Evolutionary conservation across 2,888 invertebrate genomes (phyloP), one percentile per base, ranked within the genome.

Genomic region (Erebia palarica): DNA sequence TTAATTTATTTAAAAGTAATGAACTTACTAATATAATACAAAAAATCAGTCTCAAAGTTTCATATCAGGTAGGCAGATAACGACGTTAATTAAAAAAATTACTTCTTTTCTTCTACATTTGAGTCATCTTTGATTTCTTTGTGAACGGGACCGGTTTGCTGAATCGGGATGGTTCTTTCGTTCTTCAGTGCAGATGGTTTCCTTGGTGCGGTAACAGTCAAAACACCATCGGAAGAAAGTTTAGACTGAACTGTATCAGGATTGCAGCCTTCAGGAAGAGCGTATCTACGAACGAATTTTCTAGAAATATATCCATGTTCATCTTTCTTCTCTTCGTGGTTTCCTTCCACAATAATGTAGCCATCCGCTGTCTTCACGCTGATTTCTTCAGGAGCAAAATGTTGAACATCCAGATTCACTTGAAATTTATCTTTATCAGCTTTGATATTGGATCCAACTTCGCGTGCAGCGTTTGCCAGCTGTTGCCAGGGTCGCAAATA

Each of bases 311-410:
- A 95, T 0, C 96, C 96, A 78, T 96, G 95, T 44, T 95, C 94
- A 75, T 96, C 96, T 72, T 95, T 94, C 79, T 95, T 95, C 82
- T 97, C 97, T 78, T 96, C 96, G 79, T 97, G 97, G 81, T 96
- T 96, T 0, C 96, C 97, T 85, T 97, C 96, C 1, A 96, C 94
- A 2, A 96, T 94, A 14, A 97, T 94, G 63, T 88, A 94, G 60
- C 95, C 95, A 69, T 96, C 96, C 0, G 95, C 94, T 0, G 96
- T 96, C 86, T 96, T 97, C 7, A 97, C 96, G 7, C 94, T 93
- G 53, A 97, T 95, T 83, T 97, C 97, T 58, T 95, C 95, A 0
- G 97, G 97, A 9, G 94, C 84, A 78, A 96, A 97, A 78, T 97
- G 96, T 75, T 96, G 95, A 3, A 97, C 96, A 80, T 97, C 97